Conservation (phyloP, 1,140 invertebrate genomes). For the Apis cerana region DNA sequence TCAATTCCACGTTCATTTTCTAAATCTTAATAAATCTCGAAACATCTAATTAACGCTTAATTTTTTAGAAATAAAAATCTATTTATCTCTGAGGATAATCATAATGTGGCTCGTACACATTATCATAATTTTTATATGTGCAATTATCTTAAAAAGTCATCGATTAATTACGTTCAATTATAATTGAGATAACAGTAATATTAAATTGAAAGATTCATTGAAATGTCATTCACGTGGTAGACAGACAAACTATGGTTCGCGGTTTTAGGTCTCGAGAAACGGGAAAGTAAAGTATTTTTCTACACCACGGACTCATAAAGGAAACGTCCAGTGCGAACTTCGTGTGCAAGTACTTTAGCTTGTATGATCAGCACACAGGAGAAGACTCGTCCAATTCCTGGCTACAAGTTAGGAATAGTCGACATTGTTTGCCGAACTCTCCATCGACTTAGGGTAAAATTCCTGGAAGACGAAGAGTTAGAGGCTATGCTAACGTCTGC, state of each 20-base stretch:
- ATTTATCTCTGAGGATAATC: no score
- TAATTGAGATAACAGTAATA: no score
- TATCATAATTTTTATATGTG: no score
- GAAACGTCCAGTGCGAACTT: conserved; percentile 38
- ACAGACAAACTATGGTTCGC: neutral
- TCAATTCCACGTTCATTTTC: no score
- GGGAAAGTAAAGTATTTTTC: conserved; percentile 27
- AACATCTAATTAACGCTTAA: no score
- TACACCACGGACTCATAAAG: conserved; percentile 38
- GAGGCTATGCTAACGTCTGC: conserved; percentile 42
- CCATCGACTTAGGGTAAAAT: conserved; percentile 56
- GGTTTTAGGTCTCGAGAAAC: neutral
- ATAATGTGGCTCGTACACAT: no score
- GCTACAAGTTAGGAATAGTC: conserved; percentile 63
- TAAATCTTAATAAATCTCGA: no score
- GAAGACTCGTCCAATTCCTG: conserved; percentile 33
- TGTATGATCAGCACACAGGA: conserved; percentile 52
- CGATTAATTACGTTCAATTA: no score
- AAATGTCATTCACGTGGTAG: neutral
- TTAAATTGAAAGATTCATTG: neutral
- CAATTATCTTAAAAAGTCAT: no score
- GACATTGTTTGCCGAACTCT: conserved; percentile 70
- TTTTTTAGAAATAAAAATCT: no score
- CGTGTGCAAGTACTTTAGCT: conserved; percentile 45
- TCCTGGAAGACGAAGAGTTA: conserved; percentile 51